A percentile compares a stretch with the other conserved stretches of the same genome.
Conservation (phyloP, 2,113 vertebrate genomes). For the Prionailurus viverrinus region DNA sequence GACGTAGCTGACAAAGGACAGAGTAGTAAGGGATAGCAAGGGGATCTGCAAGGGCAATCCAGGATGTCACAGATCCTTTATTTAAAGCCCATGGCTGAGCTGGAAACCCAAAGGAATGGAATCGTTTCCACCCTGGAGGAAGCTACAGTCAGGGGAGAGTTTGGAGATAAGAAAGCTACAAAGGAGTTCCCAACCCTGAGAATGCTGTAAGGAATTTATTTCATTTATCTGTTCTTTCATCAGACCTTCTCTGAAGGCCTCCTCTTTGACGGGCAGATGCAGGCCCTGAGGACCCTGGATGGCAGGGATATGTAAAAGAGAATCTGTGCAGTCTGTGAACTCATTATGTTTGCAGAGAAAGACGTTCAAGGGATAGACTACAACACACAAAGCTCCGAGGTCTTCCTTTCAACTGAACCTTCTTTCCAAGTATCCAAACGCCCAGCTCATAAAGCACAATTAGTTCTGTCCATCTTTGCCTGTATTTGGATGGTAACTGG, state of each 20-base stretch:
- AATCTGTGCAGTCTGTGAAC: neutral
- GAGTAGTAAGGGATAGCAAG: no score
- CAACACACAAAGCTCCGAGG: neutral
- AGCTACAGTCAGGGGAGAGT: neutral
- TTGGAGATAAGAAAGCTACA: neutral
- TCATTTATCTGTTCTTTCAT: neutral
- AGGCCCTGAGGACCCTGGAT: neutral
- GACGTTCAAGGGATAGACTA: neutral
- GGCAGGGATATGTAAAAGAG: neutral
- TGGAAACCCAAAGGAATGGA: neutral
- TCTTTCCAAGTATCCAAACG: neutral
- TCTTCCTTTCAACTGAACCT: neutral
- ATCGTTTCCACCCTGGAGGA: neutral
- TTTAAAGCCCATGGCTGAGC: neutral
- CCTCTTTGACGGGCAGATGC: neutral
- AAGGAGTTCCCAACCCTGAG: neutral
- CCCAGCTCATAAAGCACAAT: slow-evolving; percentile 10
- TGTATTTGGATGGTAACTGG: slow-evolving; percentile 73
- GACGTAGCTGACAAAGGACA: neutral
- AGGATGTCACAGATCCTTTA: neutral
- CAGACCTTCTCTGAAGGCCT: neutral
- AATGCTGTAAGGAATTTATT: neutral
- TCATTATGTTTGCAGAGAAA: neutral
- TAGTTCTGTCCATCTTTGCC: neutral
- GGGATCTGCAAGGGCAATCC: neutral